Conservation (phyloP, 2,113 vertebrate species). For the Caranx ignobilis region DNA sequence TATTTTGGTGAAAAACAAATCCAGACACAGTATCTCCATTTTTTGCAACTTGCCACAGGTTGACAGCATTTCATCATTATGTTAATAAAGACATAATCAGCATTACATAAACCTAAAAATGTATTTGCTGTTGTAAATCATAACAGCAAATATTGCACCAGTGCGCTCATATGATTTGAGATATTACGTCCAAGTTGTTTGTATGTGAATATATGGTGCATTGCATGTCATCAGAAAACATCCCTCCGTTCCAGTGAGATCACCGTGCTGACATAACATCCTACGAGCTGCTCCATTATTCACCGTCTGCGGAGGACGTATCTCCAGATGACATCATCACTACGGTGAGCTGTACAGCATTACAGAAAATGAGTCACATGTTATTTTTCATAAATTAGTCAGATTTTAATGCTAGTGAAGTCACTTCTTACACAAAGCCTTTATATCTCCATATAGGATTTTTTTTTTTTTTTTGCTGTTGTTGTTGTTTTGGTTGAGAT, state of each 20-base stretch:
- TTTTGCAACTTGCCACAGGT: no score
- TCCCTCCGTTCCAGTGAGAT: background rate
- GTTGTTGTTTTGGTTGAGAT: no score
- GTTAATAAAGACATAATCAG: no score
- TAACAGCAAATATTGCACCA: no score
- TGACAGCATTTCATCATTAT: no score
- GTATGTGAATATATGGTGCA: background rate
- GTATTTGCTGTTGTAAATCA: no score
- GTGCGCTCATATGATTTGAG: background rate
- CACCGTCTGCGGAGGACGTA: constrained; percentile 37
- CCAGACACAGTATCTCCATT: no score
- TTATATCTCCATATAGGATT: background rate
- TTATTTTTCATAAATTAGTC: background rate
- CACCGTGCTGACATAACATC: constrained; percentile 25
- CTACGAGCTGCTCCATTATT: constrained; percentile 47
- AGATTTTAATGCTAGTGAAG: background rate
- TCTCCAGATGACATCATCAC: constrained; percentile 47
- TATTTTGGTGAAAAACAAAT: no score
- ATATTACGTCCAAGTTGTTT: background rate
- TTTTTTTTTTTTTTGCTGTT: background rate
- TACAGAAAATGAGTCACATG: background rate
- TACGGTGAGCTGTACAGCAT: constrained; percentile 11
- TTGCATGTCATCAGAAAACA: background rate
- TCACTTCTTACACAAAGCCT: background rate
- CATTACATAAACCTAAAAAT: no score